Base-by-base conservation (phyloP, 2,888 invertebrate species). In the Neocrepidodera transversa region DNA sequence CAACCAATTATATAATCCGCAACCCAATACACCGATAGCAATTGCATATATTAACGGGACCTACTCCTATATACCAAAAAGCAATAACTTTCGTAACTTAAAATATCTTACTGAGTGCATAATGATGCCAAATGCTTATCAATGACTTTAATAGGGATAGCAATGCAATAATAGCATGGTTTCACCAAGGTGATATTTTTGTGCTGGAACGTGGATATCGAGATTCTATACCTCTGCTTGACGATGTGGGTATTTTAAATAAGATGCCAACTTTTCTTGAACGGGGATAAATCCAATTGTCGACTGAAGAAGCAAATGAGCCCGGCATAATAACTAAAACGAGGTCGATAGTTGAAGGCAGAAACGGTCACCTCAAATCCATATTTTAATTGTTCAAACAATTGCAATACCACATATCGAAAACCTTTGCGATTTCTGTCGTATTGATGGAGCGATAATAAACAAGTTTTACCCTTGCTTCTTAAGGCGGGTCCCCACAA, bases 351-450 rank as follows among this genome's bases (percentile, higher is more conserved):
- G 55, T 55, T 13, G 55, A 55, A 47, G 18, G 23, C n/a, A 16
- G 45, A 54, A 54, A 52, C 26, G 54, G 54, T 28, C 54, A 54
- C 45, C 11, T 54, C n/a, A n/a, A n/a, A n/a, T n/a, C n/a, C n/a
- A n/a, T n/a, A n/a, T n/a, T n/a, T n/a, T 17, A 55, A n/a, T 38
- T 26, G 20, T 49, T 38, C 16, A 20, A 50, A 36, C 16, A 50
- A 16, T 35, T 11, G 7, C 36, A 14, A 36, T 17, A 17, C 16
- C 14, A 2, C 30, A 30, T 32, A 36, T 48, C 14, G 18, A 11
- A 11, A 43, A 54, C 47, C 10, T 58, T 26, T 47, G 48, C 16
- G 36, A 49, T 16, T 47, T 43, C 28, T 56, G 28, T 20, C 10
- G 36, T 16, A 48, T 56, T 16, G 56, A 48, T 36, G 56, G 47